Conservation (phyloP, 2,113 vertebrate genomes). For the Argyrosomus japonicus region DNA sequence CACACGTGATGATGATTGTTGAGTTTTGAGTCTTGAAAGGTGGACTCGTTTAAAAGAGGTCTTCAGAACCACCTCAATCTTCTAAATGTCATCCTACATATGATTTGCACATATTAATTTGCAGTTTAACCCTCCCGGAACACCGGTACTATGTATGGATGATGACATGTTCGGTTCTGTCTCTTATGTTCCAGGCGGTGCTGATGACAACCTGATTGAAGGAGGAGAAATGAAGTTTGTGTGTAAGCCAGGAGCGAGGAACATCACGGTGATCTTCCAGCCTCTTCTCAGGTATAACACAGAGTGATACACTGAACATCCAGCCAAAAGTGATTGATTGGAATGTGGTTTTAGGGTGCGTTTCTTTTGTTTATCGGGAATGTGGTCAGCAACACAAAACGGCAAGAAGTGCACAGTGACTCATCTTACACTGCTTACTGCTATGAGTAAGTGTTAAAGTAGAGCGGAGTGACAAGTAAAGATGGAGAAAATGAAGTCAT, state of each 20-base stretch:
- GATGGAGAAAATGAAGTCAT: neutral
- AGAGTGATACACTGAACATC: neutral
- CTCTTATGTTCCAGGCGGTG: conserved; percentile 86
- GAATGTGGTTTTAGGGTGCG: neutral
- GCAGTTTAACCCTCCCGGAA: too few species aligned
- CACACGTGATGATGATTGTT: neutral
- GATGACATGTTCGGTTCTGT: conserved; percentile 1
- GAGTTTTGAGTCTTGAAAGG: neutral
- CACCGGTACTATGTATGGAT: neutral
- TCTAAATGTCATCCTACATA: neutral
- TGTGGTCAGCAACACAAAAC: conserved; percentile 15
- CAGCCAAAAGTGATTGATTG: neutral
- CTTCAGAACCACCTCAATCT: neutral
- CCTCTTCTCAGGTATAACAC: conserved; percentile 91
- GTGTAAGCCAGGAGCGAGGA: conserved; percentile 97
- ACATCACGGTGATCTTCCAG: conserved; percentile 98
- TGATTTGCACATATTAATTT: neutral
- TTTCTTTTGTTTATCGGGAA: conserved; percentile 8
- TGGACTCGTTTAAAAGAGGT: neutral
- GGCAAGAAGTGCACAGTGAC: neutral
- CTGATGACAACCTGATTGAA: conserved; percentile 98
- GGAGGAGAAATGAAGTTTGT: conserved; percentile 98
- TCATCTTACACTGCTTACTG: neutral
- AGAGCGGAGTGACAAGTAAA: neutral
- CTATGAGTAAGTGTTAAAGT: neutral